Percentiles rank a stretch among this genome's conserved stretches.
These are phyloP conservation scores for Oegoconia quadripuncta DNA, from an alignment of 2,888 invertebrate genomes.

Conservation along the genomic window DNA sequence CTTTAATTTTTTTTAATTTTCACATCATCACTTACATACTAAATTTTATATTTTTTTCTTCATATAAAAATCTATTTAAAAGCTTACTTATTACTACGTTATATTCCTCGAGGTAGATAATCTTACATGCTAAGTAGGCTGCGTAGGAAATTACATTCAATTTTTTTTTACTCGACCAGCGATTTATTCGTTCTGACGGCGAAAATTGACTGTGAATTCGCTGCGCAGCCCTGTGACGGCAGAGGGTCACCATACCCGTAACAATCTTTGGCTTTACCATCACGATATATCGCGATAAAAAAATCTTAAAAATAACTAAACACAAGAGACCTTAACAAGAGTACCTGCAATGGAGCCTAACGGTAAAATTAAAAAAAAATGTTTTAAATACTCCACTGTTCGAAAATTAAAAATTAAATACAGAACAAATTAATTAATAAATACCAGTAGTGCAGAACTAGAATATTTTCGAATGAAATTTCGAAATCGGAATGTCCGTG, in stretches of 20 bases:
- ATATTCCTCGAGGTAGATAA: constrained; percentile 78
- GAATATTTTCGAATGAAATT: too few species aligned
- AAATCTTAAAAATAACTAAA: constrained; percentile 41
- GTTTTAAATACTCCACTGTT: not conserved
- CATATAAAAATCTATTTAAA: constrained; percentile 77
- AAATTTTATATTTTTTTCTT: constrained; percentile 63
- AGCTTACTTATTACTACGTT: constrained; percentile 67
- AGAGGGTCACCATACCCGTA: constrained; percentile 80
- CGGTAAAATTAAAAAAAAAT: constrained; percentile 31
- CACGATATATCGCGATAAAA: constrained; percentile 75
- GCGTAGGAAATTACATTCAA: constrained; percentile 46
- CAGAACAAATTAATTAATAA: too few species aligned
- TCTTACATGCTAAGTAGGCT: constrained; percentile 61
- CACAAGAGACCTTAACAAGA: constrained; percentile 39
- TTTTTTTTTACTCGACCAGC: constrained; percentile 17
- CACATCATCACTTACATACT: constrained; percentile 55
- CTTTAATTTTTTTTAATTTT: constrained; percentile 64
- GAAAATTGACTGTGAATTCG: constrained; percentile 38
- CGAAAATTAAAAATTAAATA: not conserved
- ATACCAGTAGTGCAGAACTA: too few species aligned
- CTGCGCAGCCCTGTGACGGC: constrained; percentile 71
- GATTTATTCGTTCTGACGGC: constrained; percentile 17
- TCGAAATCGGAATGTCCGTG: not conserved
- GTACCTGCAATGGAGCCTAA: constrained; percentile 50
- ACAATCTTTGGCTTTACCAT: constrained; percentile 80